phyloP scores from a whole-genome alignment of 2,113 vertebrate genomes.

The Ornithorhynchus anatinus region DNA sequence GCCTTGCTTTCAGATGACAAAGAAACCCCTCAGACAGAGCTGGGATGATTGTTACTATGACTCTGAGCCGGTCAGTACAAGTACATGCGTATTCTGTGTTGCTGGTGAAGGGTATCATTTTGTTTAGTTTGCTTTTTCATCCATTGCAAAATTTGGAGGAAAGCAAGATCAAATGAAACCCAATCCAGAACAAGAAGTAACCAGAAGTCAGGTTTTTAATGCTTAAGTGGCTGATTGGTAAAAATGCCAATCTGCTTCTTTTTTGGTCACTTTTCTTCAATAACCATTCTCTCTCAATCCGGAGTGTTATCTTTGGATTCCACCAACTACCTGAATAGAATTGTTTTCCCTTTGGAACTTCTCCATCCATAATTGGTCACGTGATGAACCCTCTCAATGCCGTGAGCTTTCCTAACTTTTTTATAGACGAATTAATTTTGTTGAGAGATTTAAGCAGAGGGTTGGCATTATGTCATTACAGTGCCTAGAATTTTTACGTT shows the following conservation, averaged over 20 bases:
- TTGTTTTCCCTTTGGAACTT: too few relatives aligned
- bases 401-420: too few relatives aligned
- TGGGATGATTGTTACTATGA: constrained; percentile 96
- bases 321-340: too few relatives aligned
- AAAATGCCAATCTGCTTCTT: neutral
- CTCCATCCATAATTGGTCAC: too few relatives aligned
- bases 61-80: constrained; percentile 94
- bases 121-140: constrained; percentile 29
- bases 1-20: constrained; percentile 95
- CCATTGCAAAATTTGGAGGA: constrained; percentile 20
- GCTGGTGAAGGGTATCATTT: constrained; percentile 48
- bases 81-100: constrained; percentile 39
- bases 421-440: too few relatives aligned
- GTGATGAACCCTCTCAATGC: too few relatives aligned
- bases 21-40: constrained; percentile 86
- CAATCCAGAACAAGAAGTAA: constrained; percentile 8
- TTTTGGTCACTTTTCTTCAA: neutral
- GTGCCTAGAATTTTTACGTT: too few relatives aligned
- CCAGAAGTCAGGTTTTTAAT: neutral
- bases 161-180: constrained; percentile 10
- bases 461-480: too few relatives aligned
- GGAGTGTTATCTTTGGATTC: too few relatives aligned
- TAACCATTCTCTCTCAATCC: too few relatives aligned
- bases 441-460: too few relatives aligned
- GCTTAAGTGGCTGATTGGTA: neutral